Percentiles rank a stretch among this genome's conserved stretches.
Conservation (phyloP, 2,888 invertebrate species). For the Dolomedes plantarius region DNA sequence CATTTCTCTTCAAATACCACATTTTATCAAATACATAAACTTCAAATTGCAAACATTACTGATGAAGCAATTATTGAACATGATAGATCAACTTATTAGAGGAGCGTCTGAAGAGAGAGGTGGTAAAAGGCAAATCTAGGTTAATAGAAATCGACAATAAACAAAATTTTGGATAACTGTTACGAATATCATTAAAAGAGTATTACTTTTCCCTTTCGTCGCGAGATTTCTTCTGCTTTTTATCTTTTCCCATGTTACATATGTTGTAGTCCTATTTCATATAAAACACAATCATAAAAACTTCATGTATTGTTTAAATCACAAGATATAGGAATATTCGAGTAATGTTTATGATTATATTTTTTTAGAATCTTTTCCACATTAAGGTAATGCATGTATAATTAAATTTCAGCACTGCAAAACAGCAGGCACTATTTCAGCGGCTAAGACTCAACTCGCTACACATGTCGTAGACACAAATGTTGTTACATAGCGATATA, state of each 20-base stretch:
- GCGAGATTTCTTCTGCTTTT: conserved; percentile 61
- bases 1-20: no score
- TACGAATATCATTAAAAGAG: not conserved
- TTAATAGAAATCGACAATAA: no score
- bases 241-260: conserved; percentile 70
- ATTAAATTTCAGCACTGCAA: not conserved
- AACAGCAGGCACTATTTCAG: not conserved
- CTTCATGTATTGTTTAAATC: conserved; percentile 18
- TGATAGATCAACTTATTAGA: no score
- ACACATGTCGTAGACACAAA: conserved; percentile 1
- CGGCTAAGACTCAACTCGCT: not conserved
- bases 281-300: not conserved
- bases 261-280: not conserved
- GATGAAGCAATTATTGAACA: no score
- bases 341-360: not conserved
- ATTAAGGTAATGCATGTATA: conserved; percentile 8
- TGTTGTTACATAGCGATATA: no score
- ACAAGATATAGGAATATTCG: not conserved
- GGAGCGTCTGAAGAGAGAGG: no score
- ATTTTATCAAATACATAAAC: no score
- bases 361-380: not conserved
- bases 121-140: no score
- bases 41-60: no score
- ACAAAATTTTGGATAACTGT: no score
- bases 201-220: conserved; percentile 50